Evolutionary conservation across 2,888 invertebrate genomes (phyloP).

Genomic region (Plagodis pulveraria): DNA sequence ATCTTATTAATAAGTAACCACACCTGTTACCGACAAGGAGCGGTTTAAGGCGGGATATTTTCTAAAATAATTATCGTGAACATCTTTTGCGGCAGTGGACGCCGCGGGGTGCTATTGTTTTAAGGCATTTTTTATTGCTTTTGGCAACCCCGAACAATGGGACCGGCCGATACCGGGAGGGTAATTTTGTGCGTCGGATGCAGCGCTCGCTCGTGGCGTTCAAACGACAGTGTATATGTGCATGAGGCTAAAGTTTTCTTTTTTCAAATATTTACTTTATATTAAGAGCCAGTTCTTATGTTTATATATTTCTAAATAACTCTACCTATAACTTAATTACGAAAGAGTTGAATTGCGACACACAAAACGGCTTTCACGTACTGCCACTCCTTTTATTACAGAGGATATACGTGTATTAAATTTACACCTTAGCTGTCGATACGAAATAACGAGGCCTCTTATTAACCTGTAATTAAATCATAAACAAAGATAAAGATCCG

Average conservation of each 20-base stretch:
- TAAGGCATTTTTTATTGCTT: conserved; percentile 80
- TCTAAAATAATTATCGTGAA: conserved; percentile 81
- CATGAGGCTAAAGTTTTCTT: conserved; percentile 48
- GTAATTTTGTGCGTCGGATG: conserved; percentile 67
- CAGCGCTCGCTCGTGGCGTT: conserved; percentile 58
- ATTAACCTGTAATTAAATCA: conserved; percentile 78
- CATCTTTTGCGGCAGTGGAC: conserved; percentile 73
- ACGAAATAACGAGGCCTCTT: conserved; percentile 58
- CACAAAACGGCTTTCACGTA: conserved; percentile 42
- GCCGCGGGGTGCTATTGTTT: conserved; percentile 83
- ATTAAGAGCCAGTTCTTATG: conserved; percentile 9
- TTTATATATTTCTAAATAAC: background rate
- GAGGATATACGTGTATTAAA: conserved; percentile 59
- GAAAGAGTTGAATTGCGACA: conserved; percentile 37
- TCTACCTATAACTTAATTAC: conserved; percentile 38
- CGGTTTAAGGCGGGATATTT: conserved; percentile 73
- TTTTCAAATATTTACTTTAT: conserved; percentile 42
- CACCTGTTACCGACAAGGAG: conserved; percentile 75
- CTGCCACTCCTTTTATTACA: conserved; percentile 55
- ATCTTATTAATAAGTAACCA: conserved; percentile 59
- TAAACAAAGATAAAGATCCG: conserved; percentile 76
- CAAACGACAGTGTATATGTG: conserved; percentile 52
- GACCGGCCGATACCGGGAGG: conserved; percentile 57
- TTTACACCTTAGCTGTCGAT: conserved; percentile 63
- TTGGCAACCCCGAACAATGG: conserved; percentile 81